Evolutionary conservation across 2,113 vertebrate genomes (phyloP), one percentile per base, ranked within the genome.

Genomic region (Pelvicachromis taeniatus): DNA sequence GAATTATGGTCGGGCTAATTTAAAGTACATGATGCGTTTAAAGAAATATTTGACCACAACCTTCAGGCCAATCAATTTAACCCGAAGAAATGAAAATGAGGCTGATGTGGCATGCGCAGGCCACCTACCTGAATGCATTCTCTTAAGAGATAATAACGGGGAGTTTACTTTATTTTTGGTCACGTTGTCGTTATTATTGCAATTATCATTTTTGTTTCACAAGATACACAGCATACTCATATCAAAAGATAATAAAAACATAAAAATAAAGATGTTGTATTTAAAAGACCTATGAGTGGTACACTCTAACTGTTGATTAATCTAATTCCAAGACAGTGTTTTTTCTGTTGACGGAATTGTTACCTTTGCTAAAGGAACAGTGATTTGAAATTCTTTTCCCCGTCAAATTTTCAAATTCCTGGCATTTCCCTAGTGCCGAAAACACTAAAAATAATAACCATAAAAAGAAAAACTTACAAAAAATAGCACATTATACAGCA

Each of bases 61-160:
- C 86, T 89, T 85, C 81, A 91, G 85, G 85, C 88, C 45, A 91
- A 59, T 90, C 82, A 83, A 75, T 91, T 93, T 55, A 86, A 73
- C 29, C 48, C 1, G 5, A 89, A 45, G 42, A 79, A 87, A 79
- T 83, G 52, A 88, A 86, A 92, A 68, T 50, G 40, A 42, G 86
- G 79, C 59, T 81, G 84, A 81, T 83, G 65, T 88, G 78, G 55
- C 70, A 86, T 65, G 80, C 73, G 70, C 56, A 82, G 86, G 65
- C 80, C 80, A 84, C 81, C 53, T 31, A 77, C 16, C 29, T 82
- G 10, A 81, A 58, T 87, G 38, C 21, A 29, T 70, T 59, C 55
- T 85, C 35, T 48, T 55, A n/a, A 21, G 65, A 48, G 48, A 61
- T 42, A 29, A 59, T 73, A 79, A 68, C 52, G 35, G 7, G 81